These are phyloP conservation scores for Crypturellus tataupa DNA, from an alignment of 2,797 vertebrate species.

Conservation along the genomic window DNA sequence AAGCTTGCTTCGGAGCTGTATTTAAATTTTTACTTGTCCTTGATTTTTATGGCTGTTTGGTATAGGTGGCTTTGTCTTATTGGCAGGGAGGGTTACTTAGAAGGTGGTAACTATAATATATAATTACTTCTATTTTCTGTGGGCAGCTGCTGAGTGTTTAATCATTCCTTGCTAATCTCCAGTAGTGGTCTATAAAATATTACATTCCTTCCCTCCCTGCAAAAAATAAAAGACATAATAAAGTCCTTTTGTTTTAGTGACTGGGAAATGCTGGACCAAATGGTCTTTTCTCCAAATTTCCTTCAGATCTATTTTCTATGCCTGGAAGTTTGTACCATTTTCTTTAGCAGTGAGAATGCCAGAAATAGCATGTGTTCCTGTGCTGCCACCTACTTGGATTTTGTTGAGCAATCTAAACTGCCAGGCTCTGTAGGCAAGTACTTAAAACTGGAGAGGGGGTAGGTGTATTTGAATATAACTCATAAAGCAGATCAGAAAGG, in stretches of 20 bases:
- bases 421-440: slow-evolving; percentile 66
- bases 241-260: not conserved
- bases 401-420: slow-evolving; percentile 42
- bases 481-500: slow-evolving; percentile 34
- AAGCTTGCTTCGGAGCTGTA: not conserved
- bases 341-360: slow-evolving; percentile 41
- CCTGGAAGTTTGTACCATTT: slow-evolving; percentile 43
- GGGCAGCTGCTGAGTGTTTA: not conserved
- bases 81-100: not conserved
- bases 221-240: not conserved
- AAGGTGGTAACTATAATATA: not conserved
- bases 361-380: slow-evolving; percentile 69
- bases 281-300: not conserved
- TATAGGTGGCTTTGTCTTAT: not conserved
- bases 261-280: slow-evolving; percentile 10
- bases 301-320: not conserved
- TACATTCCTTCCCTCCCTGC: not conserved
- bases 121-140: not conserved
- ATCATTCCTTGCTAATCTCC: not conserved
- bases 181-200: not conserved
- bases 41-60: not conserved
- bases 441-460: slow-evolving; percentile 52
- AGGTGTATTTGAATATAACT: slow-evolving; percentile 61
- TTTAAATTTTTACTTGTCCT: not conserved
- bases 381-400: slow-evolving; percentile 72